These are phyloP conservation scores for Agrochola circellaris DNA, from an alignment of 2,888 invertebrate species.

Conservation along the genomic window DNA sequence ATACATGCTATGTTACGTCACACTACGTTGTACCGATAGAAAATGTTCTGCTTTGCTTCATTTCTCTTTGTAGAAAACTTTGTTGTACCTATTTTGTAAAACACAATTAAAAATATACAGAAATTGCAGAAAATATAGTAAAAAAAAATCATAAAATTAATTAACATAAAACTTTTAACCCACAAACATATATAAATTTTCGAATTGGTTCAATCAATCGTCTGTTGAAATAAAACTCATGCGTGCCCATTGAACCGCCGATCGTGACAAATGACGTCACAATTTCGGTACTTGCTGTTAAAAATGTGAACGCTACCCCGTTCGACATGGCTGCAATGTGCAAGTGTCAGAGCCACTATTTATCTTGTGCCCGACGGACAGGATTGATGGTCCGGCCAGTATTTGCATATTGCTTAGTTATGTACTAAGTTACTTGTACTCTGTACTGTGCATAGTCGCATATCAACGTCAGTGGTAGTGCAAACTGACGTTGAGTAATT, in stretches of 20 bases:
- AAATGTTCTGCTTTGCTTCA: constrained; percentile 1
- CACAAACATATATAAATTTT: neutral
- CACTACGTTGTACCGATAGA: neutral
- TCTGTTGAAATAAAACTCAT: constrained; percentile 38
- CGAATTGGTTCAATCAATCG: neutral
- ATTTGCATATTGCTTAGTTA: constrained; percentile 80
- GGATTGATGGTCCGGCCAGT: constrained; percentile 78
- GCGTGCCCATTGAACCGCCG: constrained; percentile 29
- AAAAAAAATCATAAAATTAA: neutral
- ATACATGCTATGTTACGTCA: neutral
- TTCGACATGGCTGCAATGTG: constrained; percentile 69
- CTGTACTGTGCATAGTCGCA: constrained; percentile 31
- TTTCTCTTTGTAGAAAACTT: neutral
- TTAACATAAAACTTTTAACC: neutral
- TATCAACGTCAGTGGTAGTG: constrained; percentile 36
- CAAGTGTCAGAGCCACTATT: constrained; percentile 78
- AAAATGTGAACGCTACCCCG: constrained; percentile 51
- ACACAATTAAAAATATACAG: neutral
- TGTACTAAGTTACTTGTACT: constrained; percentile 49
- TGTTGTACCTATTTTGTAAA: neutral
- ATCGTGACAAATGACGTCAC: constrained; percentile 54
- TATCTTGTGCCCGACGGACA: constrained; percentile 77
- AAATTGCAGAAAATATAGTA: neutral
- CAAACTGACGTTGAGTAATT: constrained; percentile 32
- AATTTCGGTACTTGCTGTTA: constrained; percentile 44